phyloP scores from a whole-genome alignment of 2,113 vertebrate genomes.

The Microtus pennsylvanicus region DNA sequence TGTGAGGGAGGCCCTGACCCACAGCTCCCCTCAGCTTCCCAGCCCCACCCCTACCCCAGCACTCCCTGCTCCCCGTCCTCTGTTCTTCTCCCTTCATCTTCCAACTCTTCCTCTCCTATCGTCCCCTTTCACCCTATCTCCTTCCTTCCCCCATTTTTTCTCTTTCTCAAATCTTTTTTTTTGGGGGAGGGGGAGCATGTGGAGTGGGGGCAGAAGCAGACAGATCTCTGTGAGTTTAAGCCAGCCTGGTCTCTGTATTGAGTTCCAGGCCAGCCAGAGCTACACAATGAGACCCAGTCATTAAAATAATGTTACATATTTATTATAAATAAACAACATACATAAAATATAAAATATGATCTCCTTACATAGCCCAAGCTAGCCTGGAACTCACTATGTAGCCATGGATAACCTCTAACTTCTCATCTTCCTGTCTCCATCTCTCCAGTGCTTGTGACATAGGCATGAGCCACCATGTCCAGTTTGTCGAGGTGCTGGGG shows the following conservation, averaged over 20 bases:
- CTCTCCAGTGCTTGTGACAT: background rate
- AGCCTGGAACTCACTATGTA: background rate
- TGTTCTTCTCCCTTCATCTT: no score
- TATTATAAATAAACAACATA: background rate
- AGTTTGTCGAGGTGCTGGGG: background rate
- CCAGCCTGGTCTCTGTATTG: background rate
- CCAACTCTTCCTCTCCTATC: no score
- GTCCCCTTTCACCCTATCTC: background rate
- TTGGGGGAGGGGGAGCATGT: background rate
- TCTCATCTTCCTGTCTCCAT: background rate
- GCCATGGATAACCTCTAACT: background rate
- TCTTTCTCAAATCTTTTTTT: background rate
- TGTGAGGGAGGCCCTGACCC: background rate
- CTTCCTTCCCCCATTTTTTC: background rate
- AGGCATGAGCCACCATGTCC: background rate
- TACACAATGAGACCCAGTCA: background rate
- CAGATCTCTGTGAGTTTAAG: background rate
- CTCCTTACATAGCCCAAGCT: background rate
- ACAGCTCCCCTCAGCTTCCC: background rate
- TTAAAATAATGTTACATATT: no score
- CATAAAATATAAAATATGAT: background rate
- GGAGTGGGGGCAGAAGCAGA: background rate
- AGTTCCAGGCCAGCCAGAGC: background rate
- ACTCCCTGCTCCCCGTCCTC: background rate
- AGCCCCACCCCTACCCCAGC: no score